Base-by-base conservation (phyloP, 2,113 vertebrate species). In the Strix uralensis region DNA sequence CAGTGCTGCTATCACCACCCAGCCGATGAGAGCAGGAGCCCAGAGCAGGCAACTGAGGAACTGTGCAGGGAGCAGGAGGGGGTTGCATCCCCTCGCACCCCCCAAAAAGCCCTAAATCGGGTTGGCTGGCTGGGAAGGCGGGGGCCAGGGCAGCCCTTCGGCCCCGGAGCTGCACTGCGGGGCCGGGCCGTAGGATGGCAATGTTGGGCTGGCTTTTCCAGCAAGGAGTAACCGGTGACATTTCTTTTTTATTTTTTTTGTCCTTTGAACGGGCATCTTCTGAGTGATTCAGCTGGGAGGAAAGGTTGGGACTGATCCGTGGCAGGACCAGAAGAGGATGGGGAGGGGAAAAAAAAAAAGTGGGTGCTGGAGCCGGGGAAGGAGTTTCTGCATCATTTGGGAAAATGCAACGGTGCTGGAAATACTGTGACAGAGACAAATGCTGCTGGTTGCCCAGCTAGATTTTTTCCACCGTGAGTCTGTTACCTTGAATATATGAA, bases 391-490 rank as follows among this genome's bases (percentile, higher is more conserved):
- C 77, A 89, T 89, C 92, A 90, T 51, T 81, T 29, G 71, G 94
- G 96, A 95, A 96, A 95, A 87, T 32, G 86, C 74, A 88, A 7
- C 4, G 0, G 61, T 36, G 93, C 94, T 97, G 97, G 97, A 97
- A 97, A 97, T 69, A 79, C 29, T 36, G 38, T 86, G 95, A 90
- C 92, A 85, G 34, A 93, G 77, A 81, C 81, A 63, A 88, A 86
- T 44, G 88, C 55, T 94, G 11, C 71, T 51, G 86, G 47, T 94
- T 97, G 97, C 94, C 96, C 91, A 91, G 90, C 46, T 67, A 90
- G 88, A 94, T 96, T 94, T 96, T 97, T 97, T 96, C 97, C 96
- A 96, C 87, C 55, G 0, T 86, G 96, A 96, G 92, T 97, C 87
- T 94, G 75, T 75, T 97, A 83, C 92, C 96, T 92, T 92, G 81